Base-by-base conservation (phyloP, 2,797 vertebrate species). In the Cyclopterus lumpus region DNA sequence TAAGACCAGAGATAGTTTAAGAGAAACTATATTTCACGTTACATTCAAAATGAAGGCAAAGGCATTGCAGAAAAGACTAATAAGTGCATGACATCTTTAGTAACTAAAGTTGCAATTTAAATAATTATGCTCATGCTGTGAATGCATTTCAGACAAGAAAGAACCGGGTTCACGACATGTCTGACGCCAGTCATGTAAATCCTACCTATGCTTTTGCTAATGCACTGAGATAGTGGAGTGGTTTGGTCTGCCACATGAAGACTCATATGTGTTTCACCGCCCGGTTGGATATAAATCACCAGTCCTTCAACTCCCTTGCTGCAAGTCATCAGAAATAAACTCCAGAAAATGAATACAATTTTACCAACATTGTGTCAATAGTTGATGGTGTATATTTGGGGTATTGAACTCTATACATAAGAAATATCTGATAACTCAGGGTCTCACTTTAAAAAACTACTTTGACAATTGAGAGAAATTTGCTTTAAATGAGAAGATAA, bases 71-170 rank as follows among this genome's bases (percentile, higher is more conserved):
- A 62, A 66, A 40, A 9, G 30, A 63, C n/a, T 32, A 63, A n/a
- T 32, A 15, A 73, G 15, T 30, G 58, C 22, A 6, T 48, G 8
- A 55, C 24, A 16, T 51, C 24, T 38, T 46, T 8, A 8, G 14
- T 9, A 12, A 36, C 8, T 77, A n/a, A 36, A 40, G 15, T 16
- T 44, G 9, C 40, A 55, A 20, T 54, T 64, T 36, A 10, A 77
- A 71, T 73, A 24, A 64, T 57, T 57, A 12, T 0, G 0, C 49
- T 34, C 51, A 59, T 4, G 15, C 12, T 34, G 28, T 51, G n/a
- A 70, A 68, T 53, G 38, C 38, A 42, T 79, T 71, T 71, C 48
- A 78, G 51, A 67, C 28, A 40, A 53, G 44, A n/a, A 15, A 51
- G 30, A 48, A 26, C 14, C 48, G 20, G 20, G 38, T 26, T 71